Evolutionary conservation across 2,797 vertebrate genomes (phyloP).

Genomic region (Tapera naevia): DNA sequence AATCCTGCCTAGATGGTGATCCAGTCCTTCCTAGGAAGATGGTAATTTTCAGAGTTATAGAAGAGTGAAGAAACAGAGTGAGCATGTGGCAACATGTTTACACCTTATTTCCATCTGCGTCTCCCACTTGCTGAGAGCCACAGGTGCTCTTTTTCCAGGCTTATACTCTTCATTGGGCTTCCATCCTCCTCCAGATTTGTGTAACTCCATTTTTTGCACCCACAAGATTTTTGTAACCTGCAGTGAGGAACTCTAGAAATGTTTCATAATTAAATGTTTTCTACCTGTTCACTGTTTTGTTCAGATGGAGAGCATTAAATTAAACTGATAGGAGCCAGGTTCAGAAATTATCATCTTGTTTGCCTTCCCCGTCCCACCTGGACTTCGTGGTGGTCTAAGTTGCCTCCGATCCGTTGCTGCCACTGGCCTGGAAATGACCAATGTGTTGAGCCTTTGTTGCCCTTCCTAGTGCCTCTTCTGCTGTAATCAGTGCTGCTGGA

Average conservation of each 20-base stretch:
- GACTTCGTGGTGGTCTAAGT: background rate
- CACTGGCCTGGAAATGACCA: fast-evolving
- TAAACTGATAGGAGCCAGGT: background rate
- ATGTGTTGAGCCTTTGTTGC: background rate
- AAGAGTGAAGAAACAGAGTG: background rate
- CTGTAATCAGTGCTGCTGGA: background rate
- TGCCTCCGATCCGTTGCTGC: background rate
- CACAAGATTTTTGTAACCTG: background rate
- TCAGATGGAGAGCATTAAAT: background rate
- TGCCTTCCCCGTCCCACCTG: background rate
- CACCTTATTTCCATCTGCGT: conserved; percentile 13
- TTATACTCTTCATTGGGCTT: background rate
- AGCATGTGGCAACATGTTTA: background rate
- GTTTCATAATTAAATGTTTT: background rate
- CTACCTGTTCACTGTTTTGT: background rate
- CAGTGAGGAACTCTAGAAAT: background rate
- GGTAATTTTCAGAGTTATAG: background rate
- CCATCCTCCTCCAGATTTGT: background rate
- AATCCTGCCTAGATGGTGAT: background rate
- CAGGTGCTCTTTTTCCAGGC: background rate
- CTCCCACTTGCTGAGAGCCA: background rate
- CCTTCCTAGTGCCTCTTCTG: background rate
- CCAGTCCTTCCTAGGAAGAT: background rate
- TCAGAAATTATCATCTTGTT: background rate
- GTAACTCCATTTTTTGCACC: background rate